These are phyloP conservation scores for Erebia epiphron DNA, from an alignment of 2,888 invertebrate species.

Conservation along the genomic window DNA sequence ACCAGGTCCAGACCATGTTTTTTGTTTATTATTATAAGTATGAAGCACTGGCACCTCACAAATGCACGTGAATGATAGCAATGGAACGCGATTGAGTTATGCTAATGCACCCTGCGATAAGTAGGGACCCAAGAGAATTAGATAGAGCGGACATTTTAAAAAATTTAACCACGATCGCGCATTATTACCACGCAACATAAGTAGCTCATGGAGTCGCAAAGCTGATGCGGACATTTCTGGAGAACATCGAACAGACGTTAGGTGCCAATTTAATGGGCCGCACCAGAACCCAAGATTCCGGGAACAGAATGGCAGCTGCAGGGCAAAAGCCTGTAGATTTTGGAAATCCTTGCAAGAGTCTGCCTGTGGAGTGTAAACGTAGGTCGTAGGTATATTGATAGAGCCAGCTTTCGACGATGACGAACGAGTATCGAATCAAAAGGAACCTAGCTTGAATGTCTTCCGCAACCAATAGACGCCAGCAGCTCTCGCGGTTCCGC, in stretches of 20 bases:
- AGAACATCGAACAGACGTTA: background rate
- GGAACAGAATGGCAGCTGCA: background rate
- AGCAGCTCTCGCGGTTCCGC: too few species aligned
- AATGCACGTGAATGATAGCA: constrained; percentile 46
- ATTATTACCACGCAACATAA: background rate
- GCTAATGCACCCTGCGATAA: constrained; percentile 48
- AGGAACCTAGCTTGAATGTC: too few species aligned
- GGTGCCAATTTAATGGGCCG: background rate
- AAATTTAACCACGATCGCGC: background rate
- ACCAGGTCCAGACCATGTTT: background rate
- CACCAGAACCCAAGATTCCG: background rate
- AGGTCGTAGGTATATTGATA: too few species aligned
- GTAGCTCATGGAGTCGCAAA: background rate
- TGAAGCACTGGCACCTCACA: constrained; percentile 33
- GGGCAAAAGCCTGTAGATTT: background rate
- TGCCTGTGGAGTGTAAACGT: too few species aligned
- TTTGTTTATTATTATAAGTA: constrained; percentile 4
- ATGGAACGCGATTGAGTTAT: constrained; percentile 48
- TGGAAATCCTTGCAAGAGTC: background rate
- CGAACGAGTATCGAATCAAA: too few species aligned
- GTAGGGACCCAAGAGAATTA: background rate
- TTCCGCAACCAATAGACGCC: too few species aligned
- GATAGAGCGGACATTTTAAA: background rate
- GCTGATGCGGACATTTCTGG: background rate
- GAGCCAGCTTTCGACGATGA: too few species aligned